phyloP scores from a whole-genome alignment of 2,113 vertebrate genomes.

The Pheucticus melanocephalus region DNA sequence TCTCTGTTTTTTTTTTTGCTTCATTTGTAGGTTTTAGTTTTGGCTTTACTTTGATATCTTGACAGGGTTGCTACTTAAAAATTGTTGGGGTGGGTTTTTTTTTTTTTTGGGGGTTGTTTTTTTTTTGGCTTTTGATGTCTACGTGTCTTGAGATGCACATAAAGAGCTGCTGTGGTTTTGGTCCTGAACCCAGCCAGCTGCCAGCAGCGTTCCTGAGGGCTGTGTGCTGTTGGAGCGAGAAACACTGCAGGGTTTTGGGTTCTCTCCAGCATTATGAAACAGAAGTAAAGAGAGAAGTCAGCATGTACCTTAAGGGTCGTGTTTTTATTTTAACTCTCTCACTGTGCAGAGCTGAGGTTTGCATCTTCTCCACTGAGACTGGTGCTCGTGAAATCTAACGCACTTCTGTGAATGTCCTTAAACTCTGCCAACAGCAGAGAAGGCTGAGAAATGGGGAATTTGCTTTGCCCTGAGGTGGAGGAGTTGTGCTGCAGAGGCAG shows the following conservation, averaged over 20 bases:
- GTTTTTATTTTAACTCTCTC: not conserved
- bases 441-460: not conserved
- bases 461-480: not conserved
- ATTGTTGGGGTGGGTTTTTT: not conserved
- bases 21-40: not conserved
- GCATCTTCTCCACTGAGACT: not conserved
- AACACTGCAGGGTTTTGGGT: not conserved
- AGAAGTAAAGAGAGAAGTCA: not conserved
- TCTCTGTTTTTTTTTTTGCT: not conserved
- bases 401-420: not conserved
- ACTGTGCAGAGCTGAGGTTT: not conserved
- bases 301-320: not conserved
- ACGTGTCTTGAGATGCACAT: not conserved
- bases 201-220: conserved; percentile 19
- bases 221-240: not conserved
- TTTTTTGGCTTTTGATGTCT: not conserved
- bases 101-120: not conserved
- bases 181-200: not conserved
- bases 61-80: not conserved
- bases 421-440: not conserved
- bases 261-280: conserved; percentile 27
- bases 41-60: conserved; percentile 9
- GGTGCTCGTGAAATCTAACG: not conserved
- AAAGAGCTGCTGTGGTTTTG: not conserved
- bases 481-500: not conserved